Base-by-base conservation (phyloP, 2,113 vertebrate species). In the Panthera leo region DNA sequence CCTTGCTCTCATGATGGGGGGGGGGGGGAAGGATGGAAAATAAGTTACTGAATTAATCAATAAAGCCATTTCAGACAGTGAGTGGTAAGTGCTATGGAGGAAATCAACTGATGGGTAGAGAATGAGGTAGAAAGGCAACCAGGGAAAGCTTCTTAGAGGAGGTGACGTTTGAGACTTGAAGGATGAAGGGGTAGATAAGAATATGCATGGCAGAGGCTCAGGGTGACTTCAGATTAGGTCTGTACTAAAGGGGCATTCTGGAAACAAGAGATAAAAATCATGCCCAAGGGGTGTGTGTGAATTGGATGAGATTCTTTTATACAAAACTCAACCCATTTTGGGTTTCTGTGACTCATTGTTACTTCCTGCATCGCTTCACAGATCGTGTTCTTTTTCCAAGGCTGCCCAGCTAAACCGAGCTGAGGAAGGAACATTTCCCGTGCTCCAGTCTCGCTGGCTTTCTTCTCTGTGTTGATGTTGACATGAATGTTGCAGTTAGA, bases 301-400 rank as follows among this genome's bases (percentile, higher is more conserved):
- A 39, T 94, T 91, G 87, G 82, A 92, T 25, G 23, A 85, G 63
- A 91, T 90, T 88, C 82, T 94, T 85, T 86, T 94, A 94, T 97
- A 97, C 96, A 95, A 85, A 96, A 91, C 90, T 79, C 84, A 82
- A 27, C 93, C 85, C 91, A 13, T 91, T 98, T 97, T 79, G 85
- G 96, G 71, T 93, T 84, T 76, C 82, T 84, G 82, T 95, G 97
- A 96, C 94, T 97, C 96, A 93, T 0, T 15, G 48, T 45, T 55
- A 45, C 71, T 96, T 71, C 92, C 94, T 92, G 89, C 25, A 73
- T 39, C 5, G 6, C 79, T 61, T 91, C 71, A 65, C 65, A 5
- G 51, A 91, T 63, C 14, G 2, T 10, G 3, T 55, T 91, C 67
- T 85, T 93, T 93, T 79, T 61, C 94, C 1, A 15, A 95, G 73